Evolutionary conservation across 2,888 invertebrate species (phyloP), one percentile per base, ranked within the genome.

Genomic region (Himalopsyche kuldschensis): DNA sequence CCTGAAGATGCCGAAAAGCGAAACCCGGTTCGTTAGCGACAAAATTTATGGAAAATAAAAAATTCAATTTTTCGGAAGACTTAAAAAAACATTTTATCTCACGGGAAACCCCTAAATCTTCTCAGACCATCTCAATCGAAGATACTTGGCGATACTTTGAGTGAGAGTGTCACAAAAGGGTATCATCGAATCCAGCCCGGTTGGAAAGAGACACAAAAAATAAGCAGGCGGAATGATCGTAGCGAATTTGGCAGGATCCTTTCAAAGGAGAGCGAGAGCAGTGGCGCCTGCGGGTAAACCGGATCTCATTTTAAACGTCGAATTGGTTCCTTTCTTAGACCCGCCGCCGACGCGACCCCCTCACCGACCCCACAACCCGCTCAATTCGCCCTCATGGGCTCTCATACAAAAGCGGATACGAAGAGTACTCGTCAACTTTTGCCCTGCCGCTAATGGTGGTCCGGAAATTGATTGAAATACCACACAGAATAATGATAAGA

Each of bases 241-340:
- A 31, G 78, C 46, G 35, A 46, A 78, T 78, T 78, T 78, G 78
- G 31, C 27, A 27, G 69, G 69, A 69, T 69, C 78, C 35, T 79
- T 79, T 79, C 76, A 84, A 27, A 69, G 69, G 69, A 69, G 69
- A 27, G 69, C 69, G 69, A 69, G 69, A 69, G 69, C 69, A 69
- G 69, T 76, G 41, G 84, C 79, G 82, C 80, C 84, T 41, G 80
- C 63, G 82, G 75, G 63, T 31, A 82, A 79, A 77, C 79, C 82
- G 82, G 82, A 84, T 84, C 82, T 84, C 84, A 82, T 84, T 84
- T 69, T 69, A 69, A 82, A 84, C 82, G 82, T 79, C 84, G 84
- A 79, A 84, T 84, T 84, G 84, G 84, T 77, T 84, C 84, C 82
- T 82, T 82, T 84, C 82, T 79, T 79, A 76, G 79, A 76, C 75